Conservation (phyloP, 2,113 vertebrate species). For the Istiophorus platypterus region DNA sequence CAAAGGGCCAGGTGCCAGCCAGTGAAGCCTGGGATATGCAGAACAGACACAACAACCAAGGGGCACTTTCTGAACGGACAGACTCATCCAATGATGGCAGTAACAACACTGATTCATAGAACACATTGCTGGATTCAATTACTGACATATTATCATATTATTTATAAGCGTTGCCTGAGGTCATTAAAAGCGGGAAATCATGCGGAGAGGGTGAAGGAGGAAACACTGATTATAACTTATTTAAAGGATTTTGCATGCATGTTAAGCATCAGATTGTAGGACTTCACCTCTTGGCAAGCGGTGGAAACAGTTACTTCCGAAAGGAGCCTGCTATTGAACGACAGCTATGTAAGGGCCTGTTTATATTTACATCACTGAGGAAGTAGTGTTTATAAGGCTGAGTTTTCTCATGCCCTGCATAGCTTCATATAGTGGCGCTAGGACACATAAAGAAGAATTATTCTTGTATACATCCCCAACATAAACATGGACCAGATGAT, state of each 20-base stretch:
- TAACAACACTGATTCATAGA: neutral
- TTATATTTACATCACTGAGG: slow-evolving; percentile 59
- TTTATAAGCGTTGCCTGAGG: slow-evolving; percentile 15
- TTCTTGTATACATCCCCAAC: slow-evolving; percentile 5
- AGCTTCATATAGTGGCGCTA: slow-evolving; percentile 17
- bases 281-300: slow-evolving; percentile 13
- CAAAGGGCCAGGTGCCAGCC: slow-evolving; percentile 7
- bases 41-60: neutral
- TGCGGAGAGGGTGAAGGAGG: slow-evolving; percentile 1
- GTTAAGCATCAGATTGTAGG: slow-evolving; percentile 25
- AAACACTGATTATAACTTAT: slow-evolving; percentile 14
- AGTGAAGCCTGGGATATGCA: neutral
- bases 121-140: slow-evolving; percentile 46
- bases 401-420: slow-evolving; percentile 37
- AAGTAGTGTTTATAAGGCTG: slow-evolving; percentile 27
- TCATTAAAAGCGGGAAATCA: slow-evolving; percentile 25
- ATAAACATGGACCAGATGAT: slow-evolving; percentile 18
- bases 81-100: neutral
- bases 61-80: neutral
- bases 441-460: slow-evolving; percentile 23
- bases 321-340: slow-evolving; percentile 42
- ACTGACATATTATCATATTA: slow-evolving; percentile 24
- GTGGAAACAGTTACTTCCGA: slow-evolving; percentile 6
- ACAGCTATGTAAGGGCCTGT: slow-evolving; percentile 41
- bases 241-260: slow-evolving; percentile 47